A percentile compares a stretch with the other conserved stretches of the same genome.
These are phyloP conservation scores for Gulo gulo DNA, from an alignment of 2,113 vertebrate genomes.

Conservation along the genomic window DNA sequence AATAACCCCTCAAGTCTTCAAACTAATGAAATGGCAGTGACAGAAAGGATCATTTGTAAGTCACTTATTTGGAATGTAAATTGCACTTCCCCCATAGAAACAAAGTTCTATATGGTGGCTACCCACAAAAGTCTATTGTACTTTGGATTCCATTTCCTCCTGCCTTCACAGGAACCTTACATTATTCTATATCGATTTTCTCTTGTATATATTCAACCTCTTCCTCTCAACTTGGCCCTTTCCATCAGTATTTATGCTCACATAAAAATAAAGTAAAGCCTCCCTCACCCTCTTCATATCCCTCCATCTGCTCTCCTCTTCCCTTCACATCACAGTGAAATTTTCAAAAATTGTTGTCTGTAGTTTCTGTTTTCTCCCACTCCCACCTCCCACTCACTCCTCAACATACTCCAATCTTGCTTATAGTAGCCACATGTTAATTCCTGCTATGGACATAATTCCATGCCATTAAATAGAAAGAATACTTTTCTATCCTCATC, in stretches of 20 bases:
- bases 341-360: neutral
- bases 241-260: neutral
- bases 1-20: neutral
- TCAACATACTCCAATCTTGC: neutral
- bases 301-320: neutral
- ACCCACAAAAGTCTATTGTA: constrained; percentile 46
- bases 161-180: constrained; percentile 23
- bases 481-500: neutral
- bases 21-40: neutral
- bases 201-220: constrained; percentile 6
- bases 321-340: neutral
- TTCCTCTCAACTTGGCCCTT: constrained; percentile 31
- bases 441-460: neutral
- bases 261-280: constrained; percentile 19
- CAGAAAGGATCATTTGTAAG: neutral
- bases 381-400: neutral
- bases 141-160: constrained; percentile 39
- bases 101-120: neutral
- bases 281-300: too few relatives aligned
- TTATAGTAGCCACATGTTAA: neutral
- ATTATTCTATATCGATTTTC: constrained; percentile 17
- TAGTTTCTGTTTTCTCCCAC: neutral
- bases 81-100: neutral
- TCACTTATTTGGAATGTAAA: constrained; percentile 18
- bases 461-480: neutral